phyloP scores from a whole-genome alignment of 2,888 invertebrate species.

The Thymelicus sylvestris region DNA sequence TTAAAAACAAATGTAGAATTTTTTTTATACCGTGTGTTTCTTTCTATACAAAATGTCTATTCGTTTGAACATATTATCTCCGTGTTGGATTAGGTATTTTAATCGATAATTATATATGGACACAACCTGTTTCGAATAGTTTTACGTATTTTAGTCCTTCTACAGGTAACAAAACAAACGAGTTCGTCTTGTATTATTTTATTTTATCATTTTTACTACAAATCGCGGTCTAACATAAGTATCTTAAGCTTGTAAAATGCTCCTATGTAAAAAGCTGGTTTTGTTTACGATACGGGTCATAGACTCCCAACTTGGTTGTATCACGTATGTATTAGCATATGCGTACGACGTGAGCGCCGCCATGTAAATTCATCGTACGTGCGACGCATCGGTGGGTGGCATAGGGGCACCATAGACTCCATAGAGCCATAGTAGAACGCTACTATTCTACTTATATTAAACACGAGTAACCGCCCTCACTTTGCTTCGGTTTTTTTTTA shows the following conservation, averaged over 20 bases:
- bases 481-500: too few species aligned
- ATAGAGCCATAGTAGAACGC: too few species aligned
- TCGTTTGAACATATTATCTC: too few species aligned
- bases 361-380: conserved; percentile 24
- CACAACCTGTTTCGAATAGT: too few species aligned
- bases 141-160: too few species aligned
- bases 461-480: too few species aligned
- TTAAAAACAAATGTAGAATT: neutral
- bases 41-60: too few species aligned
- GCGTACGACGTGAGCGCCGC: conserved; percentile 1
- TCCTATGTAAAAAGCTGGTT: conserved; percentile 15
- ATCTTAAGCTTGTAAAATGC: neutral
- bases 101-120: too few species aligned
- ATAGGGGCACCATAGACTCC: neutral
- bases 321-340: conserved; percentile 23
- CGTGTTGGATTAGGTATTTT: too few species aligned
- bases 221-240: neutral
- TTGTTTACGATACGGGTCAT: conserved; percentile 57
- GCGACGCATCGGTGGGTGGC: neutral
- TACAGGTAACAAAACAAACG: too few species aligned
- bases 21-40: neutral
- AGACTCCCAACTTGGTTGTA: conserved; percentile 43
- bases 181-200: too few species aligned
- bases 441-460: too few species aligned
- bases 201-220: neutral